Conservation (phyloP, 1,140 invertebrate species). For the Paraescarpia echinospica region DNA sequence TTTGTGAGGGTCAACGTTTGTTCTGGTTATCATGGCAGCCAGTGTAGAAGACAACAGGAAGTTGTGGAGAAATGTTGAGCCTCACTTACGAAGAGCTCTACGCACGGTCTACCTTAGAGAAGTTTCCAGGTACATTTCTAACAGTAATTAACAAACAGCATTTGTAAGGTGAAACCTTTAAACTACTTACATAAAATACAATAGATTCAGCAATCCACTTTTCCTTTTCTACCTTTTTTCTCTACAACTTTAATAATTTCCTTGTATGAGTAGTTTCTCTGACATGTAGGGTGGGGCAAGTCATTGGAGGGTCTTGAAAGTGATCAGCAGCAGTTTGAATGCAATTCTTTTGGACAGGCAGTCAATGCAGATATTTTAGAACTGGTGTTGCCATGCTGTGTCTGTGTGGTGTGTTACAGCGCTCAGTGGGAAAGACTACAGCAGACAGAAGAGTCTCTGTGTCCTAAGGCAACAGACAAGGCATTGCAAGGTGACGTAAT, state of each 20-base stretch:
- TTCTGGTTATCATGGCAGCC: constrained; percentile 40
- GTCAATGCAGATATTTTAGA: too few relatives aligned
- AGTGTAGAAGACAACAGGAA: constrained; percentile 66
- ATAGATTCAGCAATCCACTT: not conserved
- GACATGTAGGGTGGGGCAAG: too few relatives aligned
- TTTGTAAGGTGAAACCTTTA: not conserved
- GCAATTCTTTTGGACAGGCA: too few relatives aligned
- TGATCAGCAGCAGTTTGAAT: too few relatives aligned
- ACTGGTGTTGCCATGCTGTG: not conserved
- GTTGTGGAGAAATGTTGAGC: constrained; percentile 77
- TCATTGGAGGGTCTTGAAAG: too few relatives aligned
- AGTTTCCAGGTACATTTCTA: constrained; percentile 49
- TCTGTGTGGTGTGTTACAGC: constrained; percentile 31
- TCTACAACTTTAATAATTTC: too few relatives aligned
- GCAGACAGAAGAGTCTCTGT: constrained; percentile 14
- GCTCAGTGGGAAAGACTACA: constrained; percentile 48
- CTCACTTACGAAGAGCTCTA: constrained; percentile 72
- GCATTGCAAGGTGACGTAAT: not conserved
- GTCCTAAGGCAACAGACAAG: not conserved
- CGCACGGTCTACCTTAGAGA: constrained; percentile 78
- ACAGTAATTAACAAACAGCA: not conserved
- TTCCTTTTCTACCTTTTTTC: not conserved
- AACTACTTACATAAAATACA: not conserved
- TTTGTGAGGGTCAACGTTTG: not conserved
- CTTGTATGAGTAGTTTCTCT: too few relatives aligned